These are phyloP conservation scores for Apogon talboti DNA, from an alignment of 2,797 vertebrate species.

Conservation along the genomic window DNA sequence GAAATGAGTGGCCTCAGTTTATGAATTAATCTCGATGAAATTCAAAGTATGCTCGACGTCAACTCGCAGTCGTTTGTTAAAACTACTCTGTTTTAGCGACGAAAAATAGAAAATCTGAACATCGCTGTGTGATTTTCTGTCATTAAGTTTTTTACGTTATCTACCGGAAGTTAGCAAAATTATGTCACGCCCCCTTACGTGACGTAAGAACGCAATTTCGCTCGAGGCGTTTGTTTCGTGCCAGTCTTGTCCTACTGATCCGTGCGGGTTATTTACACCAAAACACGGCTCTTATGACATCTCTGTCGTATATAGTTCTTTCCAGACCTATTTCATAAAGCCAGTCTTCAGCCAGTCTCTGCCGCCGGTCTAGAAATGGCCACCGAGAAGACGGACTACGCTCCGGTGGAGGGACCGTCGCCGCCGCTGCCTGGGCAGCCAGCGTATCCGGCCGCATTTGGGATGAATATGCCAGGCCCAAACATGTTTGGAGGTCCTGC, in stretches of 20 bases:
- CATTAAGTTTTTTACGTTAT: neutral
- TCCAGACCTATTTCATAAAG: neutral
- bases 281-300: neutral
- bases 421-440: slow-evolving; percentile 13
- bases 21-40: neutral
- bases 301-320: neutral
- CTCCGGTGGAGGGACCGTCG: neutral
- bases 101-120: neutral
- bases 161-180: slow-evolving; percentile 35
- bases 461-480: slow-evolving; percentile 9
- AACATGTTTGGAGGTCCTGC: slow-evolving; percentile 33
- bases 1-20: slow-evolving; percentile 31
- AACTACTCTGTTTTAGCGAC: accelerated
- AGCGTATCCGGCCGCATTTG: slow-evolving; percentile 42
- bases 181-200: slow-evolving; percentile 3
- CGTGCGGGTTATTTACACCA: neutral
- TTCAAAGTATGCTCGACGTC: neutral
- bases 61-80: neutral
- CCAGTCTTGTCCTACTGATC: neutral
- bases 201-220: neutral
- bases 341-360: neutral
- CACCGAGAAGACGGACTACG: slow-evolving; percentile 53
- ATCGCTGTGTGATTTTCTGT: neutral
- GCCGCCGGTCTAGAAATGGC: slow-evolving; percentile 49
- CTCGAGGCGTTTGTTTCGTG: neutral